Percentiles rank a stretch among this genome's conserved stretches.
These are phyloP conservation scores for Plagodis dolabraria DNA, from an alignment of 2,888 invertebrate species.

Conservation along the genomic window DNA sequence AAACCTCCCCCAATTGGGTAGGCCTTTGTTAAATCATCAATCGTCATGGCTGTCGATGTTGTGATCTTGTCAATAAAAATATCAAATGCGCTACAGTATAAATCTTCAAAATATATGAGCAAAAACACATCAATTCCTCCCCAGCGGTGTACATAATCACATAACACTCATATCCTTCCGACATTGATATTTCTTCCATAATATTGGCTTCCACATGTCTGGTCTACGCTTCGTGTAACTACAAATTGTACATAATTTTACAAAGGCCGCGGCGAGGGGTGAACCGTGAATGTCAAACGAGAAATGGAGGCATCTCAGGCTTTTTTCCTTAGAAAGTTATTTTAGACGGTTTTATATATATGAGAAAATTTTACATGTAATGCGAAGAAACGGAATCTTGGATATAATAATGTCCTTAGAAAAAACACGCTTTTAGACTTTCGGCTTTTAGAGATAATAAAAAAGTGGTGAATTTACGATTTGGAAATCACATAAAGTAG, in stretches of 20 bases:
- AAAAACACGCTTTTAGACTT: background rate
- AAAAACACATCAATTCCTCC: background rate
- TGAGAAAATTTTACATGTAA: conserved; percentile 5
- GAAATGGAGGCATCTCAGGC: conserved; percentile 11
- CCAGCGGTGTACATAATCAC: background rate
- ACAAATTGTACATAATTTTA: conserved; percentile 11
- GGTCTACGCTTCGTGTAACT: conserved; percentile 5
- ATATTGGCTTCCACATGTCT: conserved; percentile 5
- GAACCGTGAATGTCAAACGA: conserved; percentile 17
- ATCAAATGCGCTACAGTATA: no score
- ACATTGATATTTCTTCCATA: background rate
- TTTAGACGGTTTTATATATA: conserved; percentile 7
- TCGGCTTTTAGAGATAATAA: no score
- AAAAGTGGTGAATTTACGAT: no score
- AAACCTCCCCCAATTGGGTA: no score
- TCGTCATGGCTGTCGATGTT: no score
- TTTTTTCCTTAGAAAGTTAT: conserved; percentile 5
- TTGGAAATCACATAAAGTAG: background rate
- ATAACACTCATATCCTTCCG: conserved; percentile 1
- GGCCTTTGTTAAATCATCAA: no score
- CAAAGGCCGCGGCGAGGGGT: conserved; percentile 13
- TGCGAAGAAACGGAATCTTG: background rate
- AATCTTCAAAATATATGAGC: no score
- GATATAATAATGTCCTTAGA: background rate
- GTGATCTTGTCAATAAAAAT: no score